A percentile compares a stretch with the other conserved stretches of the same genome.
Evolutionary conservation across 2,797 vertebrate species (phyloP).

Genomic region (Spinus olivaceus): DNA sequence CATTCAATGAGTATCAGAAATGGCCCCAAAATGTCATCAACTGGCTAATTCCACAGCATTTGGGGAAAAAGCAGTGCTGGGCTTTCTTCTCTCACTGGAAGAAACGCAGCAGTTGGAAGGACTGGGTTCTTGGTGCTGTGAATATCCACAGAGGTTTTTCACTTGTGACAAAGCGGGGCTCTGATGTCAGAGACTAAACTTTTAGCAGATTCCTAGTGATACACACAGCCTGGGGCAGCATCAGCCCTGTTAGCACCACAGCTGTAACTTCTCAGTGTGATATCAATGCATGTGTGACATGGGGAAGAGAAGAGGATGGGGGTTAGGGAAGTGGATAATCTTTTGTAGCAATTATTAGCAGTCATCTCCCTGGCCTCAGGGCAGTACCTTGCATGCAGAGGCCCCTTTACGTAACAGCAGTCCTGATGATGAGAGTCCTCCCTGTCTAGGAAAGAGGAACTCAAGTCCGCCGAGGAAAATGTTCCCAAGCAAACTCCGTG

Average conservation of each 20-base stretch:
- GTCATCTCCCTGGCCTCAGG: neutral
- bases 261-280: neutral
- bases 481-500: neutral
- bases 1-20: rapidly evolving
- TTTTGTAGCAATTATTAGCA: neutral
- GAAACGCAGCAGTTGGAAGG: neutral
- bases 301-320: neutral
- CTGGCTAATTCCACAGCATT: neutral
- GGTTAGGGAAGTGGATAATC: neutral
- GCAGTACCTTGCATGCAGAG: neutral
- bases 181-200: neutral
- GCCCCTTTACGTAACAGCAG: neutral
- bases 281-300: neutral
- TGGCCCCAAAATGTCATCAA: neutral
- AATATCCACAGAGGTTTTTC: neutral
- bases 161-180: neutral
- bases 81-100: neutral
- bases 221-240: rapidly evolving
- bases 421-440: neutral
- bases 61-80: neutral
- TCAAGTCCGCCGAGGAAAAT: rapidly evolving
- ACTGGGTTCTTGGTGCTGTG: neutral
- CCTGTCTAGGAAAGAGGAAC: neutral
- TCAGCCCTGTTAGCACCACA: neutral
- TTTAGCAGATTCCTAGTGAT: neutral